Evolutionary conservation across 2,113 vertebrate species (phyloP), one percentile per base, ranked within the genome.

Genomic region (Mus spicilegus): DNA sequence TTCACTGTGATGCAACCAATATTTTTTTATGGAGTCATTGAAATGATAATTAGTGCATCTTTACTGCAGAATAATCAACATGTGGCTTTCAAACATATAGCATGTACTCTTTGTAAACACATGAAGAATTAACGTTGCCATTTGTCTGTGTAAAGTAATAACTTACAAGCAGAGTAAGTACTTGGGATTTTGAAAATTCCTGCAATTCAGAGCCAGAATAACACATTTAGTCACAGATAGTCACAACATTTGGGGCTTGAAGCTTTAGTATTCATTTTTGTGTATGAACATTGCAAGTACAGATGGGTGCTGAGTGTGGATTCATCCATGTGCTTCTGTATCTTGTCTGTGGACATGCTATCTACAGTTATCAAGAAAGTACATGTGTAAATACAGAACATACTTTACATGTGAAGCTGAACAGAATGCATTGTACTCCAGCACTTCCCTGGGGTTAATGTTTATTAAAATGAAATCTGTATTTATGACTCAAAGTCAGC

Each of bases 201-300:
- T 12, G 3, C 88, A 75, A 61, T n/a, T 96, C 82, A 91, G 82
- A 54, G 20, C 22, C 84, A 88, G 67, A 93, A 76, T 58, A 84
- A 70, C 3, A 65, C 13, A 84, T 26, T 28, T 56, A 33, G 11
- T 13, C 65, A 67, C 65, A 67, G 26, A 42, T 82, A 69, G 10
- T 72, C 17, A 69, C 69, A 91, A 69, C 76, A 51, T 42, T 96
- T 72, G 73, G 6, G 22, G 1, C 70, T 87, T 86, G 73, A 67
- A 90, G 12, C 33, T 78, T 91, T 46, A 65, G 72, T 24, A 51
- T 49, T 94, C 16, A 6, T 96, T 54, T 65, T 56, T 91, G 30
- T 67, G 30, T 33, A 7, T 9, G 11, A 39, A 46, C 51, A 65
- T 81, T 3, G 14, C 10, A 46, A 54, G 54, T 56, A 5, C 26